phyloP scores from a whole-genome alignment of 2,113 vertebrate genomes.

The Saguinus imperator region DNA sequence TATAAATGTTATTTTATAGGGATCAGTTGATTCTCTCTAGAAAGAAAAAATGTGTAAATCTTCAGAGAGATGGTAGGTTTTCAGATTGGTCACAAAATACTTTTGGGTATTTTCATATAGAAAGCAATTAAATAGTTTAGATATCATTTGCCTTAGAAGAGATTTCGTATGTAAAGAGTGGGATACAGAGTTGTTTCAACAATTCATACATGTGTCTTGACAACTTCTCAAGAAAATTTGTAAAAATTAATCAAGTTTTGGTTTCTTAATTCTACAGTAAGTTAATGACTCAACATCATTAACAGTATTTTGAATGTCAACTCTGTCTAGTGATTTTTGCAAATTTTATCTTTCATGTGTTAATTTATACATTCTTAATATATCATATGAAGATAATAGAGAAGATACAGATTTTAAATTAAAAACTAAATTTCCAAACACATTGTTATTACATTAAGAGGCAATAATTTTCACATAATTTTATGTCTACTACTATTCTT shows the following conservation, averaged over 20 bases:
- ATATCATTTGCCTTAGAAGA: neutral
- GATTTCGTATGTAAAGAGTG: neutral
- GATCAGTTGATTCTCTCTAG: neutral
- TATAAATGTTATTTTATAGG: neutral
- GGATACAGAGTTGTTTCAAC: neutral
- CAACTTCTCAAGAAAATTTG: neutral
- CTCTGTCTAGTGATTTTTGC: neutral
- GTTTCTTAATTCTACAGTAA: neutral
- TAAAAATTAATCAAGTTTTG: neutral
- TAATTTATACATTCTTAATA: neutral
- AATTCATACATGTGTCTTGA: neutral
- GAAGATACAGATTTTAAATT: neutral
- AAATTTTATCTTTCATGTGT: neutral
- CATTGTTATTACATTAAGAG: neutral
- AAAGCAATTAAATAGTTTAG: neutral
- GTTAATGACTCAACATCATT: neutral
- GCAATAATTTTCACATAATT: neutral
- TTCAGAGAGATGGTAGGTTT: neutral
- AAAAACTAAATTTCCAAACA: neutral
- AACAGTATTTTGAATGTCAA: neutral
- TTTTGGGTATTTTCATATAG: neutral
- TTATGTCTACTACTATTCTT: neutral
- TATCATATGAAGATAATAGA: neutral
- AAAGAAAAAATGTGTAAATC: neutral
- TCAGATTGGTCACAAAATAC: neutral